Base-by-base conservation (phyloP, 2,113 vertebrate species). In the Apteryx owenii region DNA sequence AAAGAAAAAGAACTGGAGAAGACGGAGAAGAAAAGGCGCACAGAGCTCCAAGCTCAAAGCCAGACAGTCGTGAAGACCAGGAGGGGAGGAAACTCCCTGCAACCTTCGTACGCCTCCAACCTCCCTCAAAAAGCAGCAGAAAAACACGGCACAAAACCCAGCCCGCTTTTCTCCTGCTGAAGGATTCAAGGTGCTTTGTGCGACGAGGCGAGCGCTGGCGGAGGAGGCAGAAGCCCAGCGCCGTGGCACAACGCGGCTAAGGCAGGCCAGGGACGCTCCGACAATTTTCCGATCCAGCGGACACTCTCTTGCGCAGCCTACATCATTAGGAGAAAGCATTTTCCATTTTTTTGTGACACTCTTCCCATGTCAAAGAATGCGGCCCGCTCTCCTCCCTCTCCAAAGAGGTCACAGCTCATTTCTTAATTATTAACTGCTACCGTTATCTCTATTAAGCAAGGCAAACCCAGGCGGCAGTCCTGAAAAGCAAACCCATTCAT, bases 341-440 rank as follows among this genome's bases (percentile, higher is more conserved):
- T 95, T 68, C 94, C 58, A 46, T 85, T 48, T 53, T 90, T 90
- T 85, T 46, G 13, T n/a, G 81, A 73, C 72, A 33, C 68, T 95
- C 71, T 81, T 76, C 65, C 54, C 15, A 31, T 29, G 71, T 61
- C 82, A 53, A 78, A 38, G 48, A 53, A 83, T 4, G 36, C 61
- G 31, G 38, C 53, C 60, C 0, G 0, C 65, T 81, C 73, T 95
- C 66, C 54, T 93, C 60, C 56, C 80, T 87, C 93, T 94, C 84
- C 36, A 7, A 90, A 96, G 90, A 96, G 64, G 51, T 56, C 62
- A 75, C 2, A 7, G 64, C 51, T n/a, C 33, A 69, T 79, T 92
- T 88, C 87, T 94, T 88, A 91, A 96, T 97, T 96, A 97, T 81
- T 96, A 94, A 73, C 89, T 94, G 95, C 33, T 51, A 60, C 56